A percentile compares a stretch with the other conserved stretches of the same genome.
phyloP scores from a whole-genome alignment of 2,797 vertebrate species.

The Hoplostethus atlanticus region DNA sequence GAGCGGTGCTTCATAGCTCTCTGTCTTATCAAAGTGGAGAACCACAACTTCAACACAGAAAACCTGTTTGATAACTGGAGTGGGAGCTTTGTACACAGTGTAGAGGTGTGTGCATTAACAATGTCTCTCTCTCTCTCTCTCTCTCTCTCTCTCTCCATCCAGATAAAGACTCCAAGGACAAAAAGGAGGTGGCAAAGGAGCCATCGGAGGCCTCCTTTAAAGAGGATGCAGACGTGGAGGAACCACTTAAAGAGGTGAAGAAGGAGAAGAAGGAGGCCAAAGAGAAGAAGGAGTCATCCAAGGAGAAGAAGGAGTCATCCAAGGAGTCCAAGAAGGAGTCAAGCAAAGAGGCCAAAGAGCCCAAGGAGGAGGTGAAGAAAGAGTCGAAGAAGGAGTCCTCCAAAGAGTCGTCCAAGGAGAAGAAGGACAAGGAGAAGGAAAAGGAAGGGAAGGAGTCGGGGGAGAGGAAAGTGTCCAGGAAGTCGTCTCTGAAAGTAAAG shows the following conservation, averaged over 20 bases:
- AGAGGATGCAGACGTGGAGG: constrained; percentile 52
- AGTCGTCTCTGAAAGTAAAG: constrained; percentile 76
- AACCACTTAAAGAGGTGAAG: constrained; percentile 61
- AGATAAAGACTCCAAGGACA: constrained; percentile 69
- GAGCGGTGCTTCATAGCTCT: not conserved
- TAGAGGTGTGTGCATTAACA: not conserved
- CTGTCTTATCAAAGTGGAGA: not conserved
- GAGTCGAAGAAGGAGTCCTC: constrained; percentile 68
- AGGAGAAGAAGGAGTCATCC: constrained; percentile 65
- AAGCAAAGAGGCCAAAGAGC: constrained; percentile 65
- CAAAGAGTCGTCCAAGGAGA: constrained; percentile 73
- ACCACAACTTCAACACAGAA: not conserved
- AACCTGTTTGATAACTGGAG: not conserved
- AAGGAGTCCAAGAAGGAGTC: constrained; percentile 72
- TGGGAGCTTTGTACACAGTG: not conserved
- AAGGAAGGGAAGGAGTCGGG: constrained; percentile 74
- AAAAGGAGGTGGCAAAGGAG: constrained; percentile 62
- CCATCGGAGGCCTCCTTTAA: constrained; percentile 39
- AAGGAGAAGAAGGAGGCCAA: constrained; percentile 71
- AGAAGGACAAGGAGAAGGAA: constrained; percentile 69
- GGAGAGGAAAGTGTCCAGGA: constrained; percentile 74
- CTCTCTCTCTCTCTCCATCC: constrained; percentile 21
- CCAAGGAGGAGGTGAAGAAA: constrained; percentile 64
- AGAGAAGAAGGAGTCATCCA: constrained; percentile 59
- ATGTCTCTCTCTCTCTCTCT: constrained; percentile 2